A percentile compares a stretch with the other conserved stretches of the same genome.
phyloP scores from a whole-genome alignment of 92 coral and sea anemone genomes.

The Porites lobata region DNA sequence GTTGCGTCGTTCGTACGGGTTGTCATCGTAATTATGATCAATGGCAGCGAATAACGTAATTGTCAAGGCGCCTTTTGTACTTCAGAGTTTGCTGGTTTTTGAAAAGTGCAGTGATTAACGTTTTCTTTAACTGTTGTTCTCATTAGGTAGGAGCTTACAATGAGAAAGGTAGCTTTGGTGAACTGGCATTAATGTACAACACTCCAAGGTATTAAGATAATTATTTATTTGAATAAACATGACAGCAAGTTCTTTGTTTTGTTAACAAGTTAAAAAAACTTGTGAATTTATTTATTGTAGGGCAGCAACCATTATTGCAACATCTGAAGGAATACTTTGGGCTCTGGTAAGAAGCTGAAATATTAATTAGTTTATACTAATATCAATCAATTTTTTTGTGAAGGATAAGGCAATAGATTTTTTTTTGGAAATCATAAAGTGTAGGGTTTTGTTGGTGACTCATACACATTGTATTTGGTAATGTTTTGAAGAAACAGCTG shows the following conservation, averaged over 20 bases:
- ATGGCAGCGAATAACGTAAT: too few relatives aligned
- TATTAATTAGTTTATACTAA: too few relatives aligned
- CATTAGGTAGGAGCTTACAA: constrained; percentile 92
- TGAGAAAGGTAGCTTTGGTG: constrained; percentile 99
- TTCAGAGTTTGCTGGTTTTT: not conserved
- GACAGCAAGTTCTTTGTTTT: not conserved
- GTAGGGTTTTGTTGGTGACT: too few relatives aligned
- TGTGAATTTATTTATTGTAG: constrained; percentile 37
- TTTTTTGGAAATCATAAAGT: too few relatives aligned
- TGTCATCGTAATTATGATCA: too few relatives aligned
- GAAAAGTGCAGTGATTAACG: too few relatives aligned
- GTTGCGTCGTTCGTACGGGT: too few relatives aligned
- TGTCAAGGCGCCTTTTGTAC: not conserved
- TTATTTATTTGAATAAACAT: too few relatives aligned
- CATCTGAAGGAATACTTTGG: constrained; percentile 95
- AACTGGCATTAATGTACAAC: constrained; percentile 98
- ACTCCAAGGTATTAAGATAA: constrained; percentile 87
- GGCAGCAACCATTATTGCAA: constrained; percentile 98
- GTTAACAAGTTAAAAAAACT: not conserved
- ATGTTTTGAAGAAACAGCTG: too few relatives aligned
- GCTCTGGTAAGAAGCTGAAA: constrained; percentile 83
- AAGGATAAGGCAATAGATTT: too few relatives aligned
- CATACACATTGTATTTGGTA: too few relatives aligned
- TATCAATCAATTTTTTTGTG: too few relatives aligned
- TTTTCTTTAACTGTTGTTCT: not conserved